phyloP scores from a whole-genome alignment of 2,888 invertebrate genomes.

The Cataglyphis livida region DNA sequence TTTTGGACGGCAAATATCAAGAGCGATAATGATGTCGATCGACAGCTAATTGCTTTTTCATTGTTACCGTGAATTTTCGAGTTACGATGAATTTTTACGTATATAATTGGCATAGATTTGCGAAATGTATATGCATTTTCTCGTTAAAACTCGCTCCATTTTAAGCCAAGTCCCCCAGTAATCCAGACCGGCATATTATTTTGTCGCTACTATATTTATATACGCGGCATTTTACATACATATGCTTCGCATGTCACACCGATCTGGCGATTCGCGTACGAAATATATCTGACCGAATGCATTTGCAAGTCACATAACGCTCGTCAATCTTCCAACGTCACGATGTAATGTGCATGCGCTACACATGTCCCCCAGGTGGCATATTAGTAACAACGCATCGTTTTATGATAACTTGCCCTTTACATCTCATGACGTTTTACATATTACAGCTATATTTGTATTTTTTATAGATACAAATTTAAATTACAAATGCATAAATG shows the following conservation, averaged over 20 bases:
- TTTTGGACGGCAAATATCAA: conserved; percentile 20
- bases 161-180: neutral
- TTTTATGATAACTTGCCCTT: neutral
- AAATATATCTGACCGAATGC: conserved; percentile 38
- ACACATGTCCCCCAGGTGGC: neutral
- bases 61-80: neutral
- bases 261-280: conserved; percentile 9
- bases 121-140: neutral
- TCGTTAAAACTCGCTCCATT: conserved; percentile 1
- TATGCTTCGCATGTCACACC: neutral
- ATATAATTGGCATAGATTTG: neutral
- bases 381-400: conserved; percentile 22
- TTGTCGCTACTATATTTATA: neutral
- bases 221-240: neutral
- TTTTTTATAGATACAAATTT: neutral
- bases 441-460: conserved; percentile 6
- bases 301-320: conserved; percentile 39
- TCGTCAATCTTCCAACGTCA: conserved; percentile 43
- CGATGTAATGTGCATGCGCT: neutral
- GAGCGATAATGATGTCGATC: neutral
- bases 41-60: neutral
- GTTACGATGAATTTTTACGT: neutral
- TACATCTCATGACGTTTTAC: conserved; percentile 6
- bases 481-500: neutral
- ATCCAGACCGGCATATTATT: neutral